Percentiles rank a stretch among this genome's conserved stretches.
Evolutionary conservation across 2,797 vertebrate species (phyloP).

Genomic region (Steatocranus sp.): DNA sequence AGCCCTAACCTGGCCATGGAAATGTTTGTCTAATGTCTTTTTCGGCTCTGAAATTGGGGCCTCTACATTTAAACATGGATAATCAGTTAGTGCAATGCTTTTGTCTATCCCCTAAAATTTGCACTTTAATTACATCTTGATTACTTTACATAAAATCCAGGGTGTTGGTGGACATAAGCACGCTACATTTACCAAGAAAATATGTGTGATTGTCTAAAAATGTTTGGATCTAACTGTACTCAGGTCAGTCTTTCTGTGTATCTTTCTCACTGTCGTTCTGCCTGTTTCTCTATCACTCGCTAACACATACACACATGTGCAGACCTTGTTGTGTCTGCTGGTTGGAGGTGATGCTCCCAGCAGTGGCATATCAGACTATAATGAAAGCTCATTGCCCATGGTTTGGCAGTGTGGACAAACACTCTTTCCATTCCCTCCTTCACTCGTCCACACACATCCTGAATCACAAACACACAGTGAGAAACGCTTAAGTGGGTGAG

Average conservation of each 20-base stretch:
- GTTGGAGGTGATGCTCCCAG: conserved; percentile 51
- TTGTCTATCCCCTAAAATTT: neutral
- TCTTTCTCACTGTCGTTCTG: neutral
- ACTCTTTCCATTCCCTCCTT: conserved; percentile 3
- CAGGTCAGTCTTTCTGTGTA: neutral
- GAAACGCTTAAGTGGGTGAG: conserved; percentile 51
- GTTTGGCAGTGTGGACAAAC: conserved; percentile 60
- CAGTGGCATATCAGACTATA: conserved; percentile 50
- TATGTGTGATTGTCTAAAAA: neutral
- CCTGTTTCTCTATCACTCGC: neutral
- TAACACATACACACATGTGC: neutral
- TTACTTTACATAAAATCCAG: neutral
- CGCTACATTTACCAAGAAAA: neutral
- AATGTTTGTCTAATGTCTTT: neutral
- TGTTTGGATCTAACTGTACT: neutral
- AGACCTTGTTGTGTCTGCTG: conserved; percentile 18
- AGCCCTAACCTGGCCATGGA: neutral
- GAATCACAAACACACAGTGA: conserved; percentile 30
- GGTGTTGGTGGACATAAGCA: neutral
- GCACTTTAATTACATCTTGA: neutral
- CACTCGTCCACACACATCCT: neutral
- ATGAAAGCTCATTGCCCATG: conserved; percentile 58
- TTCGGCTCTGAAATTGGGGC: neutral
- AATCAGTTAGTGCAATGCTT: neutral
- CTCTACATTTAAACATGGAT: neutral